Conservation (phyloP, 2,113 vertebrate species). For the Tragelaphus scriptus region DNA sequence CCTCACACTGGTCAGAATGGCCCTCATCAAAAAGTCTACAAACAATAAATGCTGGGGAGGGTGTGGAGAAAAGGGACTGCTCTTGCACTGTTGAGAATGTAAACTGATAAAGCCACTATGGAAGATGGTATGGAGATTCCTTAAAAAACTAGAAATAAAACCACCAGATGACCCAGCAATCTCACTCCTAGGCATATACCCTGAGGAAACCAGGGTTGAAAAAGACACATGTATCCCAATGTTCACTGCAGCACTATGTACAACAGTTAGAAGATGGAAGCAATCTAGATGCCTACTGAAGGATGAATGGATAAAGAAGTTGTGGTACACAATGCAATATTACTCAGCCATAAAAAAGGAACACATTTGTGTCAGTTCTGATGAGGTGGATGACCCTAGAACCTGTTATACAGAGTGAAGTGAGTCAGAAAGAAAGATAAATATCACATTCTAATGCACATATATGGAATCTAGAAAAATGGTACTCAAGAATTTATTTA, state of each 20-base stretch:
- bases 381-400: neutral
- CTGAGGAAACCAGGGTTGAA: neutral
- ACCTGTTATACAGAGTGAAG: neutral
- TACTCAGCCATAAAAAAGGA: neutral
- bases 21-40: neutral
- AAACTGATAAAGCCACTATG: neutral
- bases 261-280: neutral
- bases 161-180: neutral
- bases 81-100: neutral
- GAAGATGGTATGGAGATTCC: neutral
- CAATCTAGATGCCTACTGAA: neutral
- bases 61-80: neutral
- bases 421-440: neutral
- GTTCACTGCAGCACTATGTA: neutral
- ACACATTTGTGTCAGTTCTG: neutral
- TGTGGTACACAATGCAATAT: neutral
- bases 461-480: neutral
- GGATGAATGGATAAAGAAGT: neutral
- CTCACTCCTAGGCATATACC: neutral
- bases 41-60: neutral
- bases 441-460: neutral
- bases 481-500: neutral
- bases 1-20: neutral
- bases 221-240: neutral
- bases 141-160: neutral